phyloP scores from a whole-genome alignment of 2,888 invertebrate species.

The Pilophorus perplexus region DNA sequence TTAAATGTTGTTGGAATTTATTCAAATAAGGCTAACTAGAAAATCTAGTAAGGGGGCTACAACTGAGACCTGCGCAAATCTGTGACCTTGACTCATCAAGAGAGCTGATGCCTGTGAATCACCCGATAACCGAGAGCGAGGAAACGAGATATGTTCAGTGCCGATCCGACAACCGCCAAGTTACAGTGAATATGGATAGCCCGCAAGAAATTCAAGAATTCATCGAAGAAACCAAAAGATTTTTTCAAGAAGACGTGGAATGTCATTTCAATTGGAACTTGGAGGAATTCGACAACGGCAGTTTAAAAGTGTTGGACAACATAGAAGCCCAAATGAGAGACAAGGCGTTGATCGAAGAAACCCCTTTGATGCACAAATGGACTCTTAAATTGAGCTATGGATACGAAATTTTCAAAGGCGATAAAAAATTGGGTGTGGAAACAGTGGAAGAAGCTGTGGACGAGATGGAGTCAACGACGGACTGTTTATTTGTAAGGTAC shows the following conservation, averaged over 20 bases:
- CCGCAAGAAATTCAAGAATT: no score
- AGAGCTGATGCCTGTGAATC: no score
- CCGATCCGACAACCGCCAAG: no score
- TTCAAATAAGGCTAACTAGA: no score
- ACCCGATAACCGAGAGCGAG: no score
- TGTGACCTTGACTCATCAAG: no score
- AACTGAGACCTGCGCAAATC: no score
- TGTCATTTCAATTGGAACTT: conserved; percentile 1
- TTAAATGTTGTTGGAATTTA: no score
- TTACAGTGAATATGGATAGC: no score
- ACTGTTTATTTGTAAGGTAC: not conserved
- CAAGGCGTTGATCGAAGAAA: not conserved
- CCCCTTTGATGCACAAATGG: not conserved
- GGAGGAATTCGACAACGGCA: not conserved
- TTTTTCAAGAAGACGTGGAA: not conserved
- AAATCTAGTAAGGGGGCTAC: no score
- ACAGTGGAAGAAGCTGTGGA: not conserved
- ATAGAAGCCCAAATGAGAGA: not conserved
- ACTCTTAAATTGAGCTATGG: not conserved
- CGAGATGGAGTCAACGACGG: not conserved
- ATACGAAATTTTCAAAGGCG: not conserved
- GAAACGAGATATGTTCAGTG: no score
- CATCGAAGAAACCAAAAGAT: no score
- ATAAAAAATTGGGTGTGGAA: not conserved
- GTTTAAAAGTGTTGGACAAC: not conserved